A percentile compares a stretch with the other conserved stretches of the same genome.
These are phyloP conservation scores for Crenuchus spilurus DNA, from an alignment of 2,797 vertebrate species.

Conservation along the genomic window DNA sequence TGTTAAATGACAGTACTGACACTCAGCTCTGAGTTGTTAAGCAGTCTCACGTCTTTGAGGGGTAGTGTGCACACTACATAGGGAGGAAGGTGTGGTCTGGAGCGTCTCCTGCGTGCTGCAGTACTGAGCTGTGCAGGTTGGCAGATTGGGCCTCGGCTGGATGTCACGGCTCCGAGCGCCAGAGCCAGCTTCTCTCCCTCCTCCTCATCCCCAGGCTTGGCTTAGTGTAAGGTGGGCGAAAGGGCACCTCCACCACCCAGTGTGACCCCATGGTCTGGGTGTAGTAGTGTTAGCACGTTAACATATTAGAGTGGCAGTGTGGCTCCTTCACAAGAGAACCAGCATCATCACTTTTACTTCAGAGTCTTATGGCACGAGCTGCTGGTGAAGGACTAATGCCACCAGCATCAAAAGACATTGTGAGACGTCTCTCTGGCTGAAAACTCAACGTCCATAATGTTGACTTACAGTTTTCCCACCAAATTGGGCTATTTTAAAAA, in stretches of 20 bases:
- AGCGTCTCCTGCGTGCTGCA: slow-evolving; percentile 11
- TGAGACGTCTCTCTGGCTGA: too few species aligned
- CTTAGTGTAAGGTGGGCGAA: slow-evolving; percentile 35
- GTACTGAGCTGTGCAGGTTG: slow-evolving; percentile 46
- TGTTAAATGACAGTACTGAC: too few species aligned
- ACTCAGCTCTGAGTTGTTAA: too few species aligned
- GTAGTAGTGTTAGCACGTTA: slow-evolving; percentile 13
- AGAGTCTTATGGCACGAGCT: too few species aligned
- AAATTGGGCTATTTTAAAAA: too few species aligned
- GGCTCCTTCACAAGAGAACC: background rate
- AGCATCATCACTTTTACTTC: background rate
- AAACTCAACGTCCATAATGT: too few species aligned
- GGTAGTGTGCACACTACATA: background rate
- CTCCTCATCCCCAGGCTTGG: slow-evolving; percentile 39
- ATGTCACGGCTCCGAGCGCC: slow-evolving; percentile 46
- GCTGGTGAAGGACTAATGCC: too few species aligned
- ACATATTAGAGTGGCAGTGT: background rate
- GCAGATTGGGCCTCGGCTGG: slow-evolving; percentile 61
- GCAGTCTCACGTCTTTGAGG: background rate
- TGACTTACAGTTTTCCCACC: too few species aligned
- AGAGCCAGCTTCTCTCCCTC: slow-evolving; percentile 35
- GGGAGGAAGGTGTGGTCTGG: slow-evolving; percentile 20
- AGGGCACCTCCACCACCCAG: slow-evolving; percentile 48
- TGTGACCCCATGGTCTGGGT: slow-evolving; percentile 16
- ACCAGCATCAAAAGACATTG: too few species aligned